Evolutionary conservation across 2,113 vertebrate species (phyloP).

Genomic region (Meriones unguiculatus): DNA sequence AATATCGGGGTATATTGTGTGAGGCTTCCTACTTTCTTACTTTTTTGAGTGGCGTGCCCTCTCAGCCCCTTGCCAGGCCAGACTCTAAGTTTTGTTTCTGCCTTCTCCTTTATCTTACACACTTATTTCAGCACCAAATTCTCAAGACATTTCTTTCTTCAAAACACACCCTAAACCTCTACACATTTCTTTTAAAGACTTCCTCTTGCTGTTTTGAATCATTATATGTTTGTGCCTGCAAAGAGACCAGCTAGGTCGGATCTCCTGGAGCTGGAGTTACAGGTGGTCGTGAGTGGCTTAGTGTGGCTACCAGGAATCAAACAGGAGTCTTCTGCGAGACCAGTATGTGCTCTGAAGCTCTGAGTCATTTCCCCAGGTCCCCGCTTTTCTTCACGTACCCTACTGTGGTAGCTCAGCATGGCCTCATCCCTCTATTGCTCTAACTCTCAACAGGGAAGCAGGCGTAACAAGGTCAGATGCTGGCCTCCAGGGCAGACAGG

Average conservation of each 20-base stretch:
- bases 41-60: neutral
- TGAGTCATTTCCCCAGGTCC: neutral
- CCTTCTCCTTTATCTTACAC: neutral
- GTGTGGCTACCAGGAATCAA: neutral
- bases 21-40: neutral
- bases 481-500: neutral
- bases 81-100: neutral
- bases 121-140: neutral
- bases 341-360: neutral
- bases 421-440: neutral
- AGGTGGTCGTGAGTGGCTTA: too few relatives aligned
- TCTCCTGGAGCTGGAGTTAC: neutral
- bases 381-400: neutral
- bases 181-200: neutral
- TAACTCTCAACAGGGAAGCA: neutral
- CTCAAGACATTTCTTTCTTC: neutral
- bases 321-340: neutral
- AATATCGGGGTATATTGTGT: neutral
- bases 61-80: neutral
- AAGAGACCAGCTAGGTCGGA: too few relatives aligned
- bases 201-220: neutral
- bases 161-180: neutral
- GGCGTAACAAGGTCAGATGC: neutral
- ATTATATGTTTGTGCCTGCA: neutral
- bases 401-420: accelerated